Percentiles rank a stretch among this genome's conserved stretches.
These are phyloP conservation scores for Chaetodon auriga DNA, from an alignment of 2,113 vertebrate species.

Conservation along the genomic window DNA sequence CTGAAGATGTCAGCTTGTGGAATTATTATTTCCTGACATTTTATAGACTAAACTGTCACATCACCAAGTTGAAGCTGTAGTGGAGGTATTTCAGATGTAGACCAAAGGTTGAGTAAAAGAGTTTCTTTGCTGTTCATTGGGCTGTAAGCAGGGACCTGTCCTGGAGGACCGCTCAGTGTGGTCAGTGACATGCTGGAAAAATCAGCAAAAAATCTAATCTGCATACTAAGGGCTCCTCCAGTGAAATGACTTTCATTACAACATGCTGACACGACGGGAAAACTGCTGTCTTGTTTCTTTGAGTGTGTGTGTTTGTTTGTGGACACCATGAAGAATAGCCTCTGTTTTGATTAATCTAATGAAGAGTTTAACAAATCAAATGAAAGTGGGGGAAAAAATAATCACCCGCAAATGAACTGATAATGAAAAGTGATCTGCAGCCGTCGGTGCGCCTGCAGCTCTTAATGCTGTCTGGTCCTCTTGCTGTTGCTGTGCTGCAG, in stretches of 20 bases:
- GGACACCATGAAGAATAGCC: neutral
- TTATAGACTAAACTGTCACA: neutral
- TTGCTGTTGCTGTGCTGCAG: constrained; percentile 77
- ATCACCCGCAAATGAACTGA: neutral
- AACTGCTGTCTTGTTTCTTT: neutral
- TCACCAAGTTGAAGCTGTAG: neutral
- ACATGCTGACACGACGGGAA: neutral
- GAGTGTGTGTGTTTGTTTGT: neutral
- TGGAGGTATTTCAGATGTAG: neutral
- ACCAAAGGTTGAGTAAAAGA: neutral
- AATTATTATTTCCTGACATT: neutral
- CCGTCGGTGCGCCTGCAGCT: neutral
- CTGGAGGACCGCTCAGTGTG: neutral
- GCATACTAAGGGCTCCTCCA: neutral
- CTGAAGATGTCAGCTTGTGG: neutral
- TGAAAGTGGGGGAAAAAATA: neutral
- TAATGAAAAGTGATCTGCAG: neutral
- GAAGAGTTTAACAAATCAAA: neutral
- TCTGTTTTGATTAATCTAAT: neutral
- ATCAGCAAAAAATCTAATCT: neutral
- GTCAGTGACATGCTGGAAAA: neutral
- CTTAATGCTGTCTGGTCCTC: neutral
- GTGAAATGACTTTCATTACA: neutral
- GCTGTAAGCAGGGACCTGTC: neutral
- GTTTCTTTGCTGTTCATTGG: neutral